Conservation (phyloP, 1,140 invertebrate species). For the Conus betulinus region DNA sequence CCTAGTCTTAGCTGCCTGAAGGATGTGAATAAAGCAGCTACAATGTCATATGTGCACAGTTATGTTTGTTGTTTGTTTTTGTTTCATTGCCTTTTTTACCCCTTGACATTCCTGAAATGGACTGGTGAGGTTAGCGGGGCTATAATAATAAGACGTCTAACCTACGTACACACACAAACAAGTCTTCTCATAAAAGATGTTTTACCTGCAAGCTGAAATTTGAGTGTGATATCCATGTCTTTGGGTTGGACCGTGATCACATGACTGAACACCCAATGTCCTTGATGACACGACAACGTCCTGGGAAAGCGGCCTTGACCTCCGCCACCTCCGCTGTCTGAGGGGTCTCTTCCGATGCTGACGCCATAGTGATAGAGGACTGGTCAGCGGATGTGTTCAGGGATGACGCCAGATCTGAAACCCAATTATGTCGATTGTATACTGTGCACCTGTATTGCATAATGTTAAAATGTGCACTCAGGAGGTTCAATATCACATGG, state of each 20-base stretch:
- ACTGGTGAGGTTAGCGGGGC: neutral
- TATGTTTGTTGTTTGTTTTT: too few species aligned
- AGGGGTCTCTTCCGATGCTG: neutral
- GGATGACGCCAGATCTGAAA: slow-evolving; percentile 11
- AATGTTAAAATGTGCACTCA: too few species aligned
- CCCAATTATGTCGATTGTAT: too few species aligned
- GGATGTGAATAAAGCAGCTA: too few species aligned
- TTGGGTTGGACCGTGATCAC: slow-evolving; percentile 66
- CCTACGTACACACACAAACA: neutral
- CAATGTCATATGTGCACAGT: too few species aligned
- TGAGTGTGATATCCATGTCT: too few species aligned
- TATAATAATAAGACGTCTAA: neutral
- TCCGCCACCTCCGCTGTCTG: slow-evolving; percentile 34
- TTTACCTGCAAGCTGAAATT: slow-evolving; percentile 70
- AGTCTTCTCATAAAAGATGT: neutral
- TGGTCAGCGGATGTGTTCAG: neutral
- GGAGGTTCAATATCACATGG: too few species aligned
- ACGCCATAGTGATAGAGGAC: neutral
- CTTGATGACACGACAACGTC: slow-evolving; percentile 63
- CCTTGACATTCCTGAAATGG: too few species aligned
- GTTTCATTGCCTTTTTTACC: too few species aligned
- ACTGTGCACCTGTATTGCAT: too few species aligned
- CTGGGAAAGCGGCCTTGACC: slow-evolving; percentile 53
- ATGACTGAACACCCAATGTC: slow-evolving; percentile 59
- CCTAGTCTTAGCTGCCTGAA: too few species aligned